Base-by-base conservation (phyloP, 1,140 invertebrate species). In the Cryptotermes secundus region DNA sequence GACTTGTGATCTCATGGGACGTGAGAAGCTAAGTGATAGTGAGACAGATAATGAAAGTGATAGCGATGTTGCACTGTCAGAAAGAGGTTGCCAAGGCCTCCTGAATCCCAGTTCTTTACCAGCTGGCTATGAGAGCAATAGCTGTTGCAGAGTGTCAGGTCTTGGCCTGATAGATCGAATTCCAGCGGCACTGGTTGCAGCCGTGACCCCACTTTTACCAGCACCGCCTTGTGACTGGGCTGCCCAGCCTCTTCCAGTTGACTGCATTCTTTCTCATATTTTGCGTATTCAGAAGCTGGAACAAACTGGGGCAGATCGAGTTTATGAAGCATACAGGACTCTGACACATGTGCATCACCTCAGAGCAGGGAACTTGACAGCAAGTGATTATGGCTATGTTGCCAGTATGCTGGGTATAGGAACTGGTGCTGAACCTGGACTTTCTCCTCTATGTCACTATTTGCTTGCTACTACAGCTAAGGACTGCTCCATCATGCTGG, bases 401-500 rank as follows among this genome's bases (percentile, higher is more conserved):
- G 35, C 81, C 31, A 16, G 26, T 14, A 38, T 82, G 35, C 34
- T 82, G 24, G 31, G 45, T 45, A 16, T n/a, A 45, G 81, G 84
- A 42, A 38, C 22, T 42, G 79, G 31, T 31, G 31, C n/a, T 34
- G 82, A 82, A 12, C n/a, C 22, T 35, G 79, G 84, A 34, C 84
- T 90, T 24, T 82, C 85, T 34, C 84, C 85, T 83, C 86, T 92
- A 34, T 88, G 91, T 82, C 90, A 90, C 86, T 92, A 92, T 86
- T 87, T 93, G 81, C 85, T 92, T 42, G 91, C 90, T 38, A 88
- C 90, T 19, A 92, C 90, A 12, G 91, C 91, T 0, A 92, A 90
- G 85, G 92, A 93, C 87, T 93, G 92, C 85, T 93, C 92, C 1
- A 90, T 93, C 85, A 89, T 93, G 86, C 89, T 92, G 42, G 87